Evolutionary conservation across 2,797 vertebrate genomes (phyloP).

Genomic region (Cirrhinus mrigala): DNA sequence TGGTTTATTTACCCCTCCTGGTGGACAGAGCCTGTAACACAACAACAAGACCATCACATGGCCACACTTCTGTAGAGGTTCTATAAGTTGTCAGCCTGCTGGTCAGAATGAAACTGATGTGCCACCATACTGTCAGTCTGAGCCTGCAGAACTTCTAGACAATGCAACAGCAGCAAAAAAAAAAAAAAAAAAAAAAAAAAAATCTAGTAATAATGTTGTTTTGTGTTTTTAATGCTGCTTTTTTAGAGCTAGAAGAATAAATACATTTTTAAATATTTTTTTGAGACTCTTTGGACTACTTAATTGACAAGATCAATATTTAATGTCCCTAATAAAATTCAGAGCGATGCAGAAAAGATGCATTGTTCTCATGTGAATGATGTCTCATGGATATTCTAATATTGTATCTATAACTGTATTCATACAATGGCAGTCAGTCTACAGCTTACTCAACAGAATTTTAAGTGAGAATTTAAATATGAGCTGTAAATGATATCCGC

Average conservation of each 20-base stretch:
- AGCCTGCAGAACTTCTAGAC: not conserved
- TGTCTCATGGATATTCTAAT: not conserved
- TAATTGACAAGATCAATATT: not conserved
- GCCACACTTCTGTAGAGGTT: not conserved
- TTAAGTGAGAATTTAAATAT: not conserved
- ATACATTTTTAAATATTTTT: too few species aligned
- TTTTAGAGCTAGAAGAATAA: too few species aligned
- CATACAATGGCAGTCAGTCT: constrained; percentile 22
- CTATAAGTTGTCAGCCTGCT: not conserved
- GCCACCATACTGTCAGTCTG: not conserved
- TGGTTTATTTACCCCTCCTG: constrained; percentile 87
- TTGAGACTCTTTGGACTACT: not conserved
- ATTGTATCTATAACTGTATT: not conserved
- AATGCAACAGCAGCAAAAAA: not conserved
- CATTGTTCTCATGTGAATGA: not conserved
- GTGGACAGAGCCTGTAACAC: constrained; percentile 81
- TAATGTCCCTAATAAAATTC: not conserved
- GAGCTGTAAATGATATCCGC: constrained; percentile 11
- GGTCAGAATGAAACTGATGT: not conserved
- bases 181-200: too few species aligned
- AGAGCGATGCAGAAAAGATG: not conserved
- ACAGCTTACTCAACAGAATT: not conserved
- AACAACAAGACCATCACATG: constrained; percentile 60
- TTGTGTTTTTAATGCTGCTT: too few species aligned
- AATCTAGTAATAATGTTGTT: too few species aligned